Conservation (phyloP, 30 jellyfish, hydroid and myxozoan species). For the Pseudorhiza aurosa region DNA sequence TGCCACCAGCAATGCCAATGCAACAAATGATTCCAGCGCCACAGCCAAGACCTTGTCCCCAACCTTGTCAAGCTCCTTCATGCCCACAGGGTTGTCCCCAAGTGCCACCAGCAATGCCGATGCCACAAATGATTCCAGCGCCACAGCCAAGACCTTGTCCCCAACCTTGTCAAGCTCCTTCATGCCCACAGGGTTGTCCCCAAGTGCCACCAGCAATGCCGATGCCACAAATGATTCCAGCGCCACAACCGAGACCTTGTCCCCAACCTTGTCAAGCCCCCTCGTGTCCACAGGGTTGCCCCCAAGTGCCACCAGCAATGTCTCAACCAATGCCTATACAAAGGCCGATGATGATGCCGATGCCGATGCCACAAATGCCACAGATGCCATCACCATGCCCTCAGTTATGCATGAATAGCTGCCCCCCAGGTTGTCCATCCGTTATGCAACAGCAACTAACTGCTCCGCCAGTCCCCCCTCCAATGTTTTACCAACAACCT, state of each 20-base stretch:
- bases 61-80: conserved; percentile 63
- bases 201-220: conserved; percentile 38
- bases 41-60: conserved; percentile 69
- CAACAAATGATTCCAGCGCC: conserved; percentile 17
- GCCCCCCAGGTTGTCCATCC: conserved; percentile 64
- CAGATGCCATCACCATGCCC: conserved; percentile 22
- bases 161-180: conserved; percentile 67
- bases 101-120: conserved; percentile 29
- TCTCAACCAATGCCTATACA: conserved; percentile 43
- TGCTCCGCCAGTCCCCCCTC: neutral
- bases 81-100: conserved; percentile 94
- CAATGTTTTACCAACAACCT: neutral
- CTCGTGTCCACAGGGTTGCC: conserved; percentile 90
- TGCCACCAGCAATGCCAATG: conserved; percentile 34
- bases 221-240: conserved; percentile 15
- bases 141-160: conserved; percentile 84
- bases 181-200: conserved; percentile 91
- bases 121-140: conserved; percentile 16
- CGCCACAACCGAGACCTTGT: conserved; percentile 74
- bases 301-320: conserved; percentile 48
- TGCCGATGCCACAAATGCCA: conserved; percentile 39
- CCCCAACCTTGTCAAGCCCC: conserved; percentile 82
- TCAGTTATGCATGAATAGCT: conserved; percentile 36
- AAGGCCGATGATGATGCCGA: conserved; percentile 36
- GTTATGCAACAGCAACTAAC: conserved; percentile 38